Evolutionary conservation across 2,113 vertebrate genomes (phyloP), one percentile per base, ranked within the genome.

Genomic region (Gila orcuttii): DNA sequence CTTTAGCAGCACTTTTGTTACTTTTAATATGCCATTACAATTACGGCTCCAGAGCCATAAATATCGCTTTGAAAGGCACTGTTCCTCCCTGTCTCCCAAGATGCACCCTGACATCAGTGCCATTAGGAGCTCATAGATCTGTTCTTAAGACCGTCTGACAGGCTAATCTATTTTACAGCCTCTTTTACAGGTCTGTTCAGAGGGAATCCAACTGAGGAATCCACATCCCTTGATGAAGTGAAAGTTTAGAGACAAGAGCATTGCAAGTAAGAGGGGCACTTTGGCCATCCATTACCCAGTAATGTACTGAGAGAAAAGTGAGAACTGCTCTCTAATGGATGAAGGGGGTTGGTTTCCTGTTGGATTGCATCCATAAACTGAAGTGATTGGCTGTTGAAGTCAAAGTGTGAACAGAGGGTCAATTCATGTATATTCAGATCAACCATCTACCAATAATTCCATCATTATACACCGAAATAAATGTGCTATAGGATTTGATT

Each of bases 51-150:
- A 75, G 69, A 55, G 77, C 86, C 74, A 85, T 86, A 88, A 82
- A 83, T 79, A 86, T 85, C 33, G n/a, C 50, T 28, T 81, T 71
- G 33, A 73, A 86, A 87, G 45, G 60, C 45, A 47, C 64, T 78
- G 59, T 75, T 81, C 45, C 76, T 52, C 10, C 62, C 68, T 5
- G 21, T 59, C 81, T 89, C 81, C 83, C 81, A 45, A 69, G 71
- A 79, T 79, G 59, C 76, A 86, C 69, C 85, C 85, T 86, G 75
- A 86, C 88, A 87, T 89, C 79, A 89, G 84, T 64, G 82, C 75
- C 88, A 89, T 89, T 89, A 89, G 77, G 39, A 85, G 80, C 83
- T 86, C 88, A 89, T 82, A 85, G 88, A 84, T 87, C 88, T 82
- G 84, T 82, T 84, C 77, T 81, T 76, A 88, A 88, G 88, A 82